Percentiles rank a stretch among this genome's conserved stretches.
These are phyloP conservation scores for Drosophila prolongata DNA, from an alignment of 2,888 invertebrate species.

Conservation along the genomic window DNA sequence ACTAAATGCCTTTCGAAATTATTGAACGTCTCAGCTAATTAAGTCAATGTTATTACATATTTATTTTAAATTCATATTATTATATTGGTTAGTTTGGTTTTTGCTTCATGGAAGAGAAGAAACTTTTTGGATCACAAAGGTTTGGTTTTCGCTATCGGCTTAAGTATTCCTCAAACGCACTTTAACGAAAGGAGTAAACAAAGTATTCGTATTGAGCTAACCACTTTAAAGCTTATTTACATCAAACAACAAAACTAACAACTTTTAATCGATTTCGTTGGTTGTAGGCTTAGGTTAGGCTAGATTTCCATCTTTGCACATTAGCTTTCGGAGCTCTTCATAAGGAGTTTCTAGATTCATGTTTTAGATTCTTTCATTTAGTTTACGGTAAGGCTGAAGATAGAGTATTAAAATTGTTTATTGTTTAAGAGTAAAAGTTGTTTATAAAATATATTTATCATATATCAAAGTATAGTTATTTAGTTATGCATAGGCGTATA, in stretches of 20 bases:
- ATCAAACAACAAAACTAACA: slow-evolving; percentile 67
- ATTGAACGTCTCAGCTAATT: slow-evolving; percentile 76
- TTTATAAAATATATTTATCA: slow-evolving; percentile 74
- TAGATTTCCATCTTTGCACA: slow-evolving; percentile 29
- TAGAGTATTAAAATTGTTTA: slow-evolving; percentile 70
- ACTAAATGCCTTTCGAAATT: slow-evolving; percentile 72
- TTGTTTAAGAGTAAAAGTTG: slow-evolving; percentile 74
- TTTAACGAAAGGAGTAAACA: slow-evolving; percentile 53
- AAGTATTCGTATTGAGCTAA: slow-evolving; percentile 49
- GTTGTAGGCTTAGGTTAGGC: slow-evolving; percentile 48
- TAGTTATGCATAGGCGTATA: slow-evolving; percentile 56
- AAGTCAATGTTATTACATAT: slow-evolving; percentile 70
- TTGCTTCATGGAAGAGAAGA: slow-evolving; percentile 76
- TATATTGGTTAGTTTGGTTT: slow-evolving; percentile 35
- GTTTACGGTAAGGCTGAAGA: slow-evolving; percentile 70
- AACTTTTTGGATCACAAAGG: slow-evolving; percentile 75
- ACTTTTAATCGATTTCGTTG: slow-evolving; percentile 53
- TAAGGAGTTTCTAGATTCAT: slow-evolving; percentile 17
- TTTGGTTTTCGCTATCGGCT: slow-evolving; percentile 43
- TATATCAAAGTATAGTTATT: slow-evolving; percentile 69
- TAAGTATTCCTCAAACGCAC: slow-evolving; percentile 47
- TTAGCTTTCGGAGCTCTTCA: slow-evolving; percentile 30
- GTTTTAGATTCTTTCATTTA: slow-evolving; percentile 29
- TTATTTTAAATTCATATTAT: slow-evolving; percentile 58
- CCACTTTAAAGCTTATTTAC: slow-evolving; percentile 68